These are phyloP conservation scores for Paramormyrops hopkinsi DNA, from an alignment of 2,797 vertebrate species.

Conservation along the genomic window DNA sequence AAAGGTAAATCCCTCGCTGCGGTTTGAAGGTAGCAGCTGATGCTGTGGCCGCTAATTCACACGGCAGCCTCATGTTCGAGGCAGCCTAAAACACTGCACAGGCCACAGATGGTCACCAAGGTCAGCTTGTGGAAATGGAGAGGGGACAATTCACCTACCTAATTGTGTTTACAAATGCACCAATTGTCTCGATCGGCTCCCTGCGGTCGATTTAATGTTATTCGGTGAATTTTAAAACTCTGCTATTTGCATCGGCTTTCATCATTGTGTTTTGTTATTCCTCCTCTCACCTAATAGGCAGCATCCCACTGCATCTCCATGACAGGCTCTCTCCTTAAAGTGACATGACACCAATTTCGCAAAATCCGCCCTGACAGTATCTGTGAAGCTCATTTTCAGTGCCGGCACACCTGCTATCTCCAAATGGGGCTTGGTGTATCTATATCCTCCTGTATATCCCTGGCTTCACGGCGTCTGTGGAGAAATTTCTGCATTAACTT, in stretches of 20 bases:
- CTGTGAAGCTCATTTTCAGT: not conserved
- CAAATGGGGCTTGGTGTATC: not conserved
- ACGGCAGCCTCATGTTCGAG: not conserved
- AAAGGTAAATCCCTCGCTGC: not conserved
- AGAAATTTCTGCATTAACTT: not conserved
- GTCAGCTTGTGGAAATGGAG: conserved; percentile 7
- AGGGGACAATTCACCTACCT: not conserved
- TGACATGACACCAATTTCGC: not conserved
- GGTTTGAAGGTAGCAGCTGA: conserved; percentile 2
- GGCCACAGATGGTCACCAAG: not conserved
- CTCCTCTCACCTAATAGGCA: not conserved
- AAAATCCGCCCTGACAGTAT: not conserved
- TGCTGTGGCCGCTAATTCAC: not conserved
- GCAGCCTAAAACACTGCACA: not conserved
- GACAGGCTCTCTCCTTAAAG: not conserved
- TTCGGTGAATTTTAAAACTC: not conserved
- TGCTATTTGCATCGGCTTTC: conserved; percentile 3
- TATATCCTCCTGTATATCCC: conserved; percentile 1
- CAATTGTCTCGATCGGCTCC: not conserved
- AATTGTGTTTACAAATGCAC: conserved; percentile 7
- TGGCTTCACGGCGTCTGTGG: not conserved
- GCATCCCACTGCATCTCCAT: not conserved
- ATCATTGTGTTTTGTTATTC: not conserved
- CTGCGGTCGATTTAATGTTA: not conserved
- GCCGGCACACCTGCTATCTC: not conserved